Conservation (phyloP, 1,140 invertebrate genomes). For the Tribolium castaneum region DNA sequence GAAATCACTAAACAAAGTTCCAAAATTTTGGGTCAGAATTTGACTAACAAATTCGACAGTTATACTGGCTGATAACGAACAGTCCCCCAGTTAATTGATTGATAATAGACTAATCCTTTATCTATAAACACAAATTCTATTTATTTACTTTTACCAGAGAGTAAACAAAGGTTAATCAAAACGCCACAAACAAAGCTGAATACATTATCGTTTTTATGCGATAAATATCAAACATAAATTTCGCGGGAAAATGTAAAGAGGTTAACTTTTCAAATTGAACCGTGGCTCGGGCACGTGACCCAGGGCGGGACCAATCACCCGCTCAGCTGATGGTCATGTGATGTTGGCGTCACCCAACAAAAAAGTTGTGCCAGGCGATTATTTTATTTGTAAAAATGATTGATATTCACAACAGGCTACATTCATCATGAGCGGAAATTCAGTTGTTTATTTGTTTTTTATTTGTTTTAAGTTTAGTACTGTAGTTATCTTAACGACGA, state of each 20-base stretch:
- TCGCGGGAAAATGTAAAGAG: not conserved
- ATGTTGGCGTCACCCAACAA: not conserved
- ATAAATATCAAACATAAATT: not conserved
- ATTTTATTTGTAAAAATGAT: not conserved
- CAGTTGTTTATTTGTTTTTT: not conserved
- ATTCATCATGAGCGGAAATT: not conserved
- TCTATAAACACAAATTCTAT: not conserved
- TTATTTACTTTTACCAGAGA: not conserved
- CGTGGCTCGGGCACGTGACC: too few relatives aligned
- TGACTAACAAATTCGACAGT: not conserved
- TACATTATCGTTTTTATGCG: not conserved
- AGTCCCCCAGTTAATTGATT: not conserved
- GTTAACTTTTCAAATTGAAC: not conserved
- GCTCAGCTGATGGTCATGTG: too few relatives aligned
- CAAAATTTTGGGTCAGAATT: not conserved
- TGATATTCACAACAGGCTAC: not conserved
- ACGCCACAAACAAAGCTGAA: not conserved
- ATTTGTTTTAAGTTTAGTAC: not conserved
- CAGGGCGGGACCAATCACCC: too few relatives aligned
- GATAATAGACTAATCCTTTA: not conserved
- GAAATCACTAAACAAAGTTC: not conserved
- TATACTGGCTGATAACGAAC: not conserved
- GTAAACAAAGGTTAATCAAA: not conserved
- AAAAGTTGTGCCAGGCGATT: not conserved
- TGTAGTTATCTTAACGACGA: constrained; percentile 8